These are phyloP conservation scores for Fukomys damarensis DNA, from an alignment of 2,113 vertebrate genomes.

Conservation along the genomic window DNA sequence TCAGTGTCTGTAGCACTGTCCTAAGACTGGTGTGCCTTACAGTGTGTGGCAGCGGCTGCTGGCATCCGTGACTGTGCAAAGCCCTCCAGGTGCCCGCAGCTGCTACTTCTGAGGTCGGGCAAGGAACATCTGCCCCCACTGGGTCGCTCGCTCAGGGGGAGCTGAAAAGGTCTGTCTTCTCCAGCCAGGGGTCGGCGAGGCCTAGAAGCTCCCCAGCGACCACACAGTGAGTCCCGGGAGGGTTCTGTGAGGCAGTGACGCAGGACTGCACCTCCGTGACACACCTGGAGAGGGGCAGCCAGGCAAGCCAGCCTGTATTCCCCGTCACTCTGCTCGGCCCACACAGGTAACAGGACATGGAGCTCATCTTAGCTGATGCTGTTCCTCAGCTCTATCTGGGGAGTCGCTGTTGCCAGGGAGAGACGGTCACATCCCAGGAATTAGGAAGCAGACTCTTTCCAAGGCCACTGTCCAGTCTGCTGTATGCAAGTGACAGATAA, in stretches of 20 bases:
- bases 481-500: background rate
- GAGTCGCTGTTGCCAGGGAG: background rate
- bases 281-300: background rate
- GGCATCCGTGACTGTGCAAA: background rate
- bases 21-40: background rate
- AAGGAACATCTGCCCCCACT: background rate
- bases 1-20: background rate
- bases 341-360: background rate
- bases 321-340: background rate
- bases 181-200: background rate
- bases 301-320: too few species aligned
- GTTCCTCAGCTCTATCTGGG: background rate
- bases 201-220: background rate
- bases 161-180: background rate
- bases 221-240: background rate
- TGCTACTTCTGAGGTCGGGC: background rate
- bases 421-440: background rate
- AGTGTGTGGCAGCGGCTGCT: background rate
- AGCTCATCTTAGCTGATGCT: background rate
- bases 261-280: background rate
- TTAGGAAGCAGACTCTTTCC: background rate
- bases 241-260: background rate
- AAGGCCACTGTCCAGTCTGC: background rate
- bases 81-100: background rate
- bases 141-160: background rate